These are phyloP conservation scores for Paracanthobrama guichenoti DNA, from an alignment of 2,113 vertebrate species.

Conservation along the genomic window DNA sequence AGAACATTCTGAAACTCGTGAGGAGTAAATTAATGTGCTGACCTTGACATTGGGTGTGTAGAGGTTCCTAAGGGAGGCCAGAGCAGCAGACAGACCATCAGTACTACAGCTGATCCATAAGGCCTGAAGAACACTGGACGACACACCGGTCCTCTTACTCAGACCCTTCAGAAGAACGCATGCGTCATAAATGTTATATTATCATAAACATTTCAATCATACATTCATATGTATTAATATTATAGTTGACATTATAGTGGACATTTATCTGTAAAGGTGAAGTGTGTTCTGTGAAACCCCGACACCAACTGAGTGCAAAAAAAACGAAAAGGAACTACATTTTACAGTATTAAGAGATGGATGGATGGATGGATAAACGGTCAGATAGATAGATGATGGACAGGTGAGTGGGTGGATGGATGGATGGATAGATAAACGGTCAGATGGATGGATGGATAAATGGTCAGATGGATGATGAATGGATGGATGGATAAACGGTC, in stretches of 20 bases:
- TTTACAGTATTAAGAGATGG: too few species aligned
- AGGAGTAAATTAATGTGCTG: neutral
- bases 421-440: accelerated
- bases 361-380: too few species aligned
- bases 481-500: neutral
- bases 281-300: too few species aligned
- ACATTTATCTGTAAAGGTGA: too few species aligned
- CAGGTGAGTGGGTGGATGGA: neutral
- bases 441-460: too few species aligned
- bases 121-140: slow-evolving; percentile 55
- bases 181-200: neutral
- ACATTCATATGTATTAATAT: too few species aligned
- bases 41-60: slow-evolving; percentile 60
- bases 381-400: too few species aligned
- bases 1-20: neutral
- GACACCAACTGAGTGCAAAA: too few species aligned
- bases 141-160: slow-evolving; percentile 56
- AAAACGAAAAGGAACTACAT: too few species aligned
- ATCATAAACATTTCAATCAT: neutral
- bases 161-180: slow-evolving; percentile 43
- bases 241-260: too few species aligned
- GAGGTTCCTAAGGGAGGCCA: slow-evolving; percentile 53
- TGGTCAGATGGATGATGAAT: neutral
- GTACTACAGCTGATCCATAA: slow-evolving; percentile 54
- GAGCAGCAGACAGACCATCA: slow-evolving; percentile 53